Conservation (phyloP, 2,797 vertebrate species). For the Nothura maculosa region DNA sequence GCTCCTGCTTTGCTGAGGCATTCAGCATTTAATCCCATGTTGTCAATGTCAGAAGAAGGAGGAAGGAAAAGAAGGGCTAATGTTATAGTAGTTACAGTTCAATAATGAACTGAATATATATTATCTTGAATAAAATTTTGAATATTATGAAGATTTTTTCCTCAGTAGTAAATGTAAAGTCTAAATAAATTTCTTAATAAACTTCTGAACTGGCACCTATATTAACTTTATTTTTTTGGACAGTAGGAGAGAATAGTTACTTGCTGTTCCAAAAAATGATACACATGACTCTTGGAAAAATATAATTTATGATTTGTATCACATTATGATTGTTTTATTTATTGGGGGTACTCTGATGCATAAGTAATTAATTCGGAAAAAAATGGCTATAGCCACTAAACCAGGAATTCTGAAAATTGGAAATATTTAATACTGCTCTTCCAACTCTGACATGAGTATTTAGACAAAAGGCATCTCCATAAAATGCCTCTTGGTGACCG, state of each 20-base stretch:
- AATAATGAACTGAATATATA: background rate
- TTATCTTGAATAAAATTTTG: background rate
- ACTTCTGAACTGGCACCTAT: background rate
- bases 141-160: background rate
- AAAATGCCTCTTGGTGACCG: background rate
- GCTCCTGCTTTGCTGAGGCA: background rate
- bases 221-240: background rate
- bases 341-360: background rate
- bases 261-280: background rate
- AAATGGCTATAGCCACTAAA: background rate
- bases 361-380: background rate
- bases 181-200: background rate
- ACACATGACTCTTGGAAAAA: background rate
- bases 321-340: background rate
- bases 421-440: background rate
- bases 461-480: background rate
- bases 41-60: background rate
- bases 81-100: background rate
- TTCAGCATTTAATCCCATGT: constrained; percentile 19
- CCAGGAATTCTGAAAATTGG: background rate
- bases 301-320: background rate
- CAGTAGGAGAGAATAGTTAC: background rate
- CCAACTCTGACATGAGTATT: background rate
- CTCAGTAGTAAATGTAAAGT: background rate
- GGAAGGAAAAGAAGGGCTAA: background rate